Evolutionary conservation across 2,888 invertebrate species (phyloP), one percentile per base, ranked within the genome.

Genomic region (Ceramica pisi): DNA sequence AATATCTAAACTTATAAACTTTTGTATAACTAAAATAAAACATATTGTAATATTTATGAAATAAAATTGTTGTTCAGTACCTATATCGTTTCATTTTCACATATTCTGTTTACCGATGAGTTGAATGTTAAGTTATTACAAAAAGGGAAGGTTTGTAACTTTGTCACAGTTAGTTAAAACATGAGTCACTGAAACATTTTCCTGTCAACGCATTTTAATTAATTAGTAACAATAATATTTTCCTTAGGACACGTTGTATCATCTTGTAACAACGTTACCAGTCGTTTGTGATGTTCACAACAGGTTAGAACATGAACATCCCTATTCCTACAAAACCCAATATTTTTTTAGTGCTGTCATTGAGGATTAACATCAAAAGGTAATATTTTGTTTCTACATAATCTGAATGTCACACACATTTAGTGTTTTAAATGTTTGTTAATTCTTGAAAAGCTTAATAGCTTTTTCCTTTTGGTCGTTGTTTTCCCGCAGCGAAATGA

Each of bases 51-150:
- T 50, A 21, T 50, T 23, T n/a, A 9, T 14, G 1, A 16, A 64
- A 56, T 56, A 26, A 57, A 57, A 26, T 8, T 38, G 9, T n/a
- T 16, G 16, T 12, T 16, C 19, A 21, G 8, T 31, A n/a, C n/a
- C n/a, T n/a, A 44, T 4, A 31, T 31, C 16, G 14, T 64, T 65
- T 65, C 4, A 26, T 57, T 64, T 56, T 56, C 14, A 38, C 38
- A 19, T 23, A 10, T 21, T 10, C 14, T 41, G 10, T 12, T 10
- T 14, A 50, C 21, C 10, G 1, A 21, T 21, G 21, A 50, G 50
- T 31, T 31, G 2, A 21, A 21, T n/a, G 26, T 16, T 26, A 9
- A 19, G 7, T 16, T 26, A 53, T 26, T 7, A 16, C 53, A 14
- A 19, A 19, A 19, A 19, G 6, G 55, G 55, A 55, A 19, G 14